Percentiles rank a stretch among this genome's conserved stretches.
These are phyloP conservation scores for Pinna nobilis DNA, from an alignment of 1,140 invertebrate species.

Conservation along the genomic window DNA sequence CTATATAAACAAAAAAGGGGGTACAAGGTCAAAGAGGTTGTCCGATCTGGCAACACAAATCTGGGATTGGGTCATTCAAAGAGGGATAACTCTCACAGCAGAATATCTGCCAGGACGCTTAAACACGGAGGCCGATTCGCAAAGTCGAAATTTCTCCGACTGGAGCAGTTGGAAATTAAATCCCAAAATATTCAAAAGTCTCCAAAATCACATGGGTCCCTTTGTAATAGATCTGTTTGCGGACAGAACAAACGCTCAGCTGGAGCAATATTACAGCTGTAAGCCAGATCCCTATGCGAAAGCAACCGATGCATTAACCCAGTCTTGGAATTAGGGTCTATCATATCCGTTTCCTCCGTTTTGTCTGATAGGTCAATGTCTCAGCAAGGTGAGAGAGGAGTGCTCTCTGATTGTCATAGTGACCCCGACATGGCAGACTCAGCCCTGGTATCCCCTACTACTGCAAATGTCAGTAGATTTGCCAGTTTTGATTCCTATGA, in stretches of 20 bases:
- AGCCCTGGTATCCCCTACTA: constrained; percentile 12
- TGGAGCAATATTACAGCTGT: constrained; percentile 10
- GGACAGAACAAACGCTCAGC: constrained; percentile 7
- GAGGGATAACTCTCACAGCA: background rate
- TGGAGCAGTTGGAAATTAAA: constrained; percentile 12
- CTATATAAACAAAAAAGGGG: constrained; percentile 26
- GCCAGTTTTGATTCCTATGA: constrained; percentile 2
- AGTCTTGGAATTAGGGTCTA: constrained; percentile 4
- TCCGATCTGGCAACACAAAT: constrained; percentile 9
- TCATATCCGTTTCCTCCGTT: constrained; percentile 19
- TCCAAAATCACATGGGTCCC: background rate
- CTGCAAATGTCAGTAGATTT: constrained; percentile 1
- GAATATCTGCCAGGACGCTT: constrained; percentile 9
- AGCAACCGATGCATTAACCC: constrained; percentile 20
- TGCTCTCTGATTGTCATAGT: background rate
- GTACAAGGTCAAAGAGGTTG: constrained; percentile 1
- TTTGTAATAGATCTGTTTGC: constrained; percentile 22
- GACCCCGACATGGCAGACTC: constrained; percentile 13
- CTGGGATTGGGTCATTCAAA: constrained; percentile 18
- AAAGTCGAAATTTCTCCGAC: background rate
- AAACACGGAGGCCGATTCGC: constrained; percentile 18
- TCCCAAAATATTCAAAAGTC: constrained; percentile 8
- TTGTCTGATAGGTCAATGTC: constrained; percentile 8
- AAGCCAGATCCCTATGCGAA: constrained; percentile 19
- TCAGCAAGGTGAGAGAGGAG: constrained; percentile 1